Evolutionary conservation across 2,888 invertebrate genomes (phyloP).

Genomic region (Alentia gelatinosa): DNA sequence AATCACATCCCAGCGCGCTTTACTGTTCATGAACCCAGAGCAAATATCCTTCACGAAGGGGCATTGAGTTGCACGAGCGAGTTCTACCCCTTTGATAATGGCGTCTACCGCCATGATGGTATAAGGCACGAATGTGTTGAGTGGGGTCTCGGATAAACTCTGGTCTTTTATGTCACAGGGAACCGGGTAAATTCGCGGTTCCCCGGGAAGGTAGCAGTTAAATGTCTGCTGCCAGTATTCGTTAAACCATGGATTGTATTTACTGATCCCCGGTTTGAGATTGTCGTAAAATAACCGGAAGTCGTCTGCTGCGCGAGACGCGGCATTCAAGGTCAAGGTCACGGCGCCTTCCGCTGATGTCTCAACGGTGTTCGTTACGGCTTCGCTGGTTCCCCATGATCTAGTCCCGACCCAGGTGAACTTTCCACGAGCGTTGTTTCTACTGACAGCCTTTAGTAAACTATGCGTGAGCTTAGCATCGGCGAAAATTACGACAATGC

Average conservation of each 20-base stretch:
- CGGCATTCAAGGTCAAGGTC: slow-evolving; percentile 61
- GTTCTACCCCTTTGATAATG: slow-evolving; percentile 67
- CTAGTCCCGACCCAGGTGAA: slow-evolving; percentile 71
- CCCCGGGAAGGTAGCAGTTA: slow-evolving; percentile 63
- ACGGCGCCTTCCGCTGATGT: slow-evolving; percentile 69
- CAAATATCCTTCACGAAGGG: slow-evolving; percentile 4
- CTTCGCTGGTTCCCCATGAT: slow-evolving; percentile 68
- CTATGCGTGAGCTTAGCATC: slow-evolving; percentile 65
- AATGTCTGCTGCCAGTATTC: slow-evolving; percentile 68
- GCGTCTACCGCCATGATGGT: slow-evolving; percentile 72
- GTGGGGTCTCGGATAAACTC: not conserved
- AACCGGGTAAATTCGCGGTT: not conserved
- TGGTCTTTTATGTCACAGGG: slow-evolving; percentile 35
- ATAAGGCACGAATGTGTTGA: slow-evolving; percentile 68
- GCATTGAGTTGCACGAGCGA: slow-evolving; percentile 61
- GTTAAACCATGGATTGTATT: slow-evolving; percentile 60
- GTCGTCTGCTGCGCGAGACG: not conserved
- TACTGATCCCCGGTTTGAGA: slow-evolving; percentile 43
- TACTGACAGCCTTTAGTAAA: slow-evolving; percentile 65
- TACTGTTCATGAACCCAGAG: slow-evolving; percentile 31
- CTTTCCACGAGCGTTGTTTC: slow-evolving; percentile 67
- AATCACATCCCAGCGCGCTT: slow-evolving; percentile 34
- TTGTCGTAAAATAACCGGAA: slow-evolving; percentile 60
- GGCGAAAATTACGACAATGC: slow-evolving; percentile 71
- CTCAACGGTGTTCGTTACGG: slow-evolving; percentile 67